Evolutionary conservation across 2,797 vertebrate genomes (phyloP).

Genomic region (Protonibea diacanthus): DNA sequence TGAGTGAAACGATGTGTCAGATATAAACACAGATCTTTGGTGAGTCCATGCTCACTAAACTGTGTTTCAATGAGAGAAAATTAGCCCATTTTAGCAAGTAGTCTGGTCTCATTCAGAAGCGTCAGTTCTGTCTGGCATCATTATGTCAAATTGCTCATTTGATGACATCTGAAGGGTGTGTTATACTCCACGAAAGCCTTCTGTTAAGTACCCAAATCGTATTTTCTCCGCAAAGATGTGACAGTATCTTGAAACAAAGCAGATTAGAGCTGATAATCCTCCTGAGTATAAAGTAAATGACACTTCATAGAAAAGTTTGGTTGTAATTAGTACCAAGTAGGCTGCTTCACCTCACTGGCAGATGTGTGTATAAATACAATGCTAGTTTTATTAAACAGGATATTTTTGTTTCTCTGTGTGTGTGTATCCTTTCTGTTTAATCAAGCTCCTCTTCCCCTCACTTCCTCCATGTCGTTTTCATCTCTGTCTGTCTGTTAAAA

Average conservation of each 20-base stretch:
- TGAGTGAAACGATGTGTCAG: neutral
- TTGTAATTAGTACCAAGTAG: neutral
- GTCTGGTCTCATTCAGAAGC: neutral
- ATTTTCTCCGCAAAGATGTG: neutral
- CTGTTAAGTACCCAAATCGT: neutral
- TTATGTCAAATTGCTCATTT: neutral
- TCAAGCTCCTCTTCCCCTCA: constrained; percentile 1
- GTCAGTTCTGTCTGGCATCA: neutral
- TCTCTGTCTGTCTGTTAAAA: constrained; percentile 33
- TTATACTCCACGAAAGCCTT: neutral
- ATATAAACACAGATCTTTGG: neutral
- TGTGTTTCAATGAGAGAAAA: neutral
- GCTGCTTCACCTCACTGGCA: neutral
- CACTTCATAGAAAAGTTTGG: neutral
- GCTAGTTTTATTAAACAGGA: neutral
- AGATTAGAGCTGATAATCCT: neutral
- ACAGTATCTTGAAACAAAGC: neutral
- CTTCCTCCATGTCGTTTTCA: constrained; percentile 34
- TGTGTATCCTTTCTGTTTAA: constrained; percentile 3
- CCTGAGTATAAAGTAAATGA: neutral
- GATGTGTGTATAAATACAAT: neutral
- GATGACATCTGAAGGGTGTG: neutral
- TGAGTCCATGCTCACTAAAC: neutral
- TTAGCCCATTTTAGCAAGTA: neutral
- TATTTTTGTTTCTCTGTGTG: constrained; percentile 2